Evolutionary conservation across 2,888 invertebrate species (phyloP).

Genomic region (Drosophila infuscata): DNA sequence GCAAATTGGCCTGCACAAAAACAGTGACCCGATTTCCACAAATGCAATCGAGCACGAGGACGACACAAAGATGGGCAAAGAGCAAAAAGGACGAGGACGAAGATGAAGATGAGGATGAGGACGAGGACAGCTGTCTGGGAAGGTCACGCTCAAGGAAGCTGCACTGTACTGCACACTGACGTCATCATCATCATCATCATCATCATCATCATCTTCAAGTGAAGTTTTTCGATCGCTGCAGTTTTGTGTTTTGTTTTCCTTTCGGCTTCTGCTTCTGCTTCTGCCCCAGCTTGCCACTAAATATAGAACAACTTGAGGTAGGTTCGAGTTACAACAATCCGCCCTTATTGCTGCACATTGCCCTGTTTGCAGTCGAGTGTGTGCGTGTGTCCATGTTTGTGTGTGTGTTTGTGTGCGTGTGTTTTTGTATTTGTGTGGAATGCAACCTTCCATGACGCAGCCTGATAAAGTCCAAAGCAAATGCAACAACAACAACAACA

Average conservation of each 20-base stretch:
- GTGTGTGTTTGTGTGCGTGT: slow-evolving; percentile 15
- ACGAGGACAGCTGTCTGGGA: slow-evolving; percentile 35
- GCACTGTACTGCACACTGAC: slow-evolving; percentile 23
- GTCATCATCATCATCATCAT: slow-evolving; percentile 7
- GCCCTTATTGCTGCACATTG: slow-evolving; percentile 44
- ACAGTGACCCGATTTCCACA: slow-evolving; percentile 43
- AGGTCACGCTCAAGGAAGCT: slow-evolving; percentile 35
- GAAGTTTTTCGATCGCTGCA: slow-evolving; percentile 21
- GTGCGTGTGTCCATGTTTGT: slow-evolving; percentile 11
- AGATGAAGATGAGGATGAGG: background rate
- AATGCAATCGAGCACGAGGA: slow-evolving; percentile 14
- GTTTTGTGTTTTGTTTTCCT: slow-evolving; percentile 20
- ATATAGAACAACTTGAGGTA: slow-evolving; percentile 79
- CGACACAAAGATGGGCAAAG: background rate
- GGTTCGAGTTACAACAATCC: slow-evolving; percentile 65
- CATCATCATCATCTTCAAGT: slow-evolving; percentile 11
- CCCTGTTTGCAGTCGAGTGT: background rate
- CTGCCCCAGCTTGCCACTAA: slow-evolving; percentile 51
- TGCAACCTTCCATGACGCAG: slow-evolving; percentile 63
- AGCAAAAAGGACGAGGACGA: background rate
- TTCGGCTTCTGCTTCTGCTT: background rate
- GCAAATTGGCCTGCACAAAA: slow-evolving; percentile 46
- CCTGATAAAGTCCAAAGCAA: slow-evolving; percentile 52
- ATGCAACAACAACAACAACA: slow-evolving; percentile 6
- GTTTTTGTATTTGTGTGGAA: slow-evolving; percentile 24